Percentiles rank a stretch among this genome's conserved stretches.
Conservation (phyloP, 2,888 invertebrate species). For the Lepidochrysops patricia region DNA sequence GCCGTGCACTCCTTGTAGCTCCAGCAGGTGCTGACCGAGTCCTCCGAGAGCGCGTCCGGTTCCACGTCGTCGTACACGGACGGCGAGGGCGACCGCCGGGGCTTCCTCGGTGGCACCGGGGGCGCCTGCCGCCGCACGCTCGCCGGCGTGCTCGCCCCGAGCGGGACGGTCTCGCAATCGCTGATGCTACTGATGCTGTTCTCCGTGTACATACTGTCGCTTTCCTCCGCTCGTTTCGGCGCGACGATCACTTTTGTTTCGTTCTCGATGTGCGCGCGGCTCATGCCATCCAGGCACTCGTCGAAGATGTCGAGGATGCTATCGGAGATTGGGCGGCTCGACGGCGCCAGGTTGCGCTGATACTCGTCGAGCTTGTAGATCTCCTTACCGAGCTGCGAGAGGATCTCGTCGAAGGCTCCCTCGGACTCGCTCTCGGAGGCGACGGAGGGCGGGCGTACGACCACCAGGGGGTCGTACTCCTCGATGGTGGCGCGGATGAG, state of each 20-base stretch:
- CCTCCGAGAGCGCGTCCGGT: conserved; percentile 42
- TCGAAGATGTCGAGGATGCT: conserved; percentile 68
- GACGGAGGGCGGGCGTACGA: conserved; percentile 39
- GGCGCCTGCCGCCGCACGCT: conserved; percentile 28
- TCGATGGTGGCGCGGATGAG: conserved; percentile 51
- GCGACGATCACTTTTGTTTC: conserved; percentile 24
- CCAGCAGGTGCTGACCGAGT: conserved; percentile 65
- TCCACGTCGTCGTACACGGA: conserved; percentile 41
- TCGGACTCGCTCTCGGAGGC: conserved; percentile 37
- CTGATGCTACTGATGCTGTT: conserved; percentile 43
- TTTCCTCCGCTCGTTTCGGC: conserved; percentile 24
- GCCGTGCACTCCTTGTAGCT: conserved; percentile 61
- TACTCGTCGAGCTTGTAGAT: conserved; percentile 65
- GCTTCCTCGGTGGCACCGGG: conserved; percentile 49
- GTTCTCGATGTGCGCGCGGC: conserved; percentile 24
- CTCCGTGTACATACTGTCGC: conserved; percentile 24
- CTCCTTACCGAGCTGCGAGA: conserved; percentile 63
- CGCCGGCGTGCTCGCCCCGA: conserved; percentile 50
- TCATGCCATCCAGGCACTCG: conserved; percentile 59
- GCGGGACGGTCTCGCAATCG: conserved; percentile 52
- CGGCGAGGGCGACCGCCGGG: conserved; percentile 41
- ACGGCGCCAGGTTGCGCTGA: conserved; percentile 47
- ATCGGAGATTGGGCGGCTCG: conserved; percentile 47
- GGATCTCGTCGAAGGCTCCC: conserved; percentile 64
- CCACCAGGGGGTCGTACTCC: conserved; percentile 59